Conservation (phyloP, 2,113 vertebrate genomes). For the Meles meles region DNA sequence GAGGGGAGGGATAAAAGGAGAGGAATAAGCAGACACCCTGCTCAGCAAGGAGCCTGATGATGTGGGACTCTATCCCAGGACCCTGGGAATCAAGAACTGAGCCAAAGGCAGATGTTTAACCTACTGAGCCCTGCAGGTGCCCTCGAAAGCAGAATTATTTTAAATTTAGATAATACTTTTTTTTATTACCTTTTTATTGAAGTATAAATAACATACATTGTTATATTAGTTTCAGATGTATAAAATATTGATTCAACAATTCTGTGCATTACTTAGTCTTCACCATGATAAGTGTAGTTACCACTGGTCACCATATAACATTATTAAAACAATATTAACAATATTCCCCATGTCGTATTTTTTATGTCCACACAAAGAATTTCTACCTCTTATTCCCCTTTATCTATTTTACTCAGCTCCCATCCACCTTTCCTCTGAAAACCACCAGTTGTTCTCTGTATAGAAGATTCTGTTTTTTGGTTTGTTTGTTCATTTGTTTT, state of each 20-base stretch:
- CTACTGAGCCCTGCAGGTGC: neutral
- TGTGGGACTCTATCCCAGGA: neutral
- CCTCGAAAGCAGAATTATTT: neutral
- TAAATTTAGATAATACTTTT: neutral
- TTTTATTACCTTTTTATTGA: neutral
- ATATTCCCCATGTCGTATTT: neutral
- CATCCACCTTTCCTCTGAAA: neutral
- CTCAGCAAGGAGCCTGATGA: neutral
- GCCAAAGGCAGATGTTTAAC: neutral
- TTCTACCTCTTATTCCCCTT: neutral
- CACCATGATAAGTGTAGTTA: neutral
- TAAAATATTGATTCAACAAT: neutral
- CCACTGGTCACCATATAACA: neutral
- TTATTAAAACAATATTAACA: neutral
- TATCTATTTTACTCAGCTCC: neutral
- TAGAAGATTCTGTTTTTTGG: neutral
- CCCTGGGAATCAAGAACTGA: no score
- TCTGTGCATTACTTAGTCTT: neutral
- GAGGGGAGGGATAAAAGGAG: neutral
- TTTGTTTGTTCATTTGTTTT: neutral
- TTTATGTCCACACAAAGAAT: neutral
- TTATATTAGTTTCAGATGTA: neutral
- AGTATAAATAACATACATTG: neutral
- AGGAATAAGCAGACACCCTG: neutral
- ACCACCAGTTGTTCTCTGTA: neutral